phyloP scores from a whole-genome alignment of 2,888 invertebrate species.

The Orthosia gracilis region DNA sequence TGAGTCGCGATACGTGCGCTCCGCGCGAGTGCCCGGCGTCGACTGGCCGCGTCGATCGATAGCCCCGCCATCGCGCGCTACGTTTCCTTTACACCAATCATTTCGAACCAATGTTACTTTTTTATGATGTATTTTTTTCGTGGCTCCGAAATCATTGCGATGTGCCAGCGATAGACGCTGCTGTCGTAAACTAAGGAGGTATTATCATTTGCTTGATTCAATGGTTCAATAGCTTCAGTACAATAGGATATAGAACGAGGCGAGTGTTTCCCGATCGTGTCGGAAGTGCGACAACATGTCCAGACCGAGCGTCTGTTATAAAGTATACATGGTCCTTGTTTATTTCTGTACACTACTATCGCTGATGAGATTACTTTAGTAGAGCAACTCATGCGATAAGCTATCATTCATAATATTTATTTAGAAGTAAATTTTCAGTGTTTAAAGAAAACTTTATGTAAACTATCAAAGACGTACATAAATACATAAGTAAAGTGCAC shows the following conservation, averaged over 20 bases:
- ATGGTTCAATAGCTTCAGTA: not conserved
- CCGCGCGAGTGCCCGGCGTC: slow-evolving; percentile 85
- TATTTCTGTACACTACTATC: slow-evolving; percentile 2
- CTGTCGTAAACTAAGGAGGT: slow-evolving; percentile 36
- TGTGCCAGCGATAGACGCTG: slow-evolving; percentile 41
- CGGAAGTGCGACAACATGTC: slow-evolving; percentile 45
- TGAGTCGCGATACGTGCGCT: slow-evolving; percentile 75
- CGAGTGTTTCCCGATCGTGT: slow-evolving; percentile 26
- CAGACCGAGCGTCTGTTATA: slow-evolving; percentile 3
- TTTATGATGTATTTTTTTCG: slow-evolving; percentile 60
- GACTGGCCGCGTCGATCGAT: slow-evolving; percentile 89
- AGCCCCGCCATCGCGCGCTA: slow-evolving; percentile 84
- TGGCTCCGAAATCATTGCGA: slow-evolving; percentile 46
- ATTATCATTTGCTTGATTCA: slow-evolving; percentile 27
- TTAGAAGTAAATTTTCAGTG: not conserved
- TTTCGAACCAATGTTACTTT: slow-evolving; percentile 60
- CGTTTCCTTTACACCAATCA: slow-evolving; percentile 77
- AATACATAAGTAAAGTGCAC: too few species aligned
- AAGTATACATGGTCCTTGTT: slow-evolving; percentile 29
- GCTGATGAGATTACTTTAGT: slow-evolving; percentile 7
- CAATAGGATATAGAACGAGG: not conserved
- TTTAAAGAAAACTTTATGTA: not conserved
- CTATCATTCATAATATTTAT: slow-evolving; percentile 28
- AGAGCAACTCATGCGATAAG: slow-evolving; percentile 27
- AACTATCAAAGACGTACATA: slow-evolving; percentile 17